phyloP scores from a whole-genome alignment of 2,113 vertebrate genomes.

The Periophthalmus modestus region DNA sequence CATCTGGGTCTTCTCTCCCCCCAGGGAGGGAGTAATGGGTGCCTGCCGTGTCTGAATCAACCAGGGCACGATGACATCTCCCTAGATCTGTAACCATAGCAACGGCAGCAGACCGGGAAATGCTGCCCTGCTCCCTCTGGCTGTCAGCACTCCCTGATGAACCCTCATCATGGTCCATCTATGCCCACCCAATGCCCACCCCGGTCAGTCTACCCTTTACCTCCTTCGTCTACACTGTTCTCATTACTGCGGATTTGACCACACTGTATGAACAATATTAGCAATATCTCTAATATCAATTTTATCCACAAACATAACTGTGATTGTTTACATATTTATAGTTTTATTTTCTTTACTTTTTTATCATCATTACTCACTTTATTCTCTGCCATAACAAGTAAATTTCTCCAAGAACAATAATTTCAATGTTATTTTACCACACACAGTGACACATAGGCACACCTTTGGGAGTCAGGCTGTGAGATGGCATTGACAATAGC shows the following conservation, averaged over 20 bases:
- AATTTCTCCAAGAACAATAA: neutral
- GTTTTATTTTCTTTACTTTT: neutral
- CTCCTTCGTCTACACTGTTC: neutral
- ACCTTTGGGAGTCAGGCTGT: slow-evolving; percentile 97
- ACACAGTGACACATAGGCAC: slow-evolving; percentile 38
- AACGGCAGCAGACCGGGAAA: slow-evolving; percentile 77
- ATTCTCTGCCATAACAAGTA: neutral
- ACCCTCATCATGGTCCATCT: slow-evolving; percentile 32
- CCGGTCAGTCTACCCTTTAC: slow-evolving; percentile 12
- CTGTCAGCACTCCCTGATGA: slow-evolving; percentile 54
- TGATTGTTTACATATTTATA: neutral
- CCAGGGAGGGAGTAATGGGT: slow-evolving; percentile 51
- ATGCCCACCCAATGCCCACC: slow-evolving; percentile 35
- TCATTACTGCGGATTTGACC: slow-evolving; percentile 4
- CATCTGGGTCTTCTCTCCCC: slow-evolving; percentile 46
- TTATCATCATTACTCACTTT: too few relatives aligned
- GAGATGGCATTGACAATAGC: slow-evolving; percentile 98
- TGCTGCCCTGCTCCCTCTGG: slow-evolving; percentile 61
- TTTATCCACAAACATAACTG: neutral
- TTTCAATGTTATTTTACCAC: neutral
- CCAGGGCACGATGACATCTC: slow-evolving; percentile 77
- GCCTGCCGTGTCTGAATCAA: slow-evolving; percentile 72
- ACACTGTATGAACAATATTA: neutral
- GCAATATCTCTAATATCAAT: neutral
- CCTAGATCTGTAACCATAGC: slow-evolving; percentile 77